Evolutionary conservation across 2,888 invertebrate genomes (phyloP).

Genomic region (Dicyrtoma fusca): DNA sequence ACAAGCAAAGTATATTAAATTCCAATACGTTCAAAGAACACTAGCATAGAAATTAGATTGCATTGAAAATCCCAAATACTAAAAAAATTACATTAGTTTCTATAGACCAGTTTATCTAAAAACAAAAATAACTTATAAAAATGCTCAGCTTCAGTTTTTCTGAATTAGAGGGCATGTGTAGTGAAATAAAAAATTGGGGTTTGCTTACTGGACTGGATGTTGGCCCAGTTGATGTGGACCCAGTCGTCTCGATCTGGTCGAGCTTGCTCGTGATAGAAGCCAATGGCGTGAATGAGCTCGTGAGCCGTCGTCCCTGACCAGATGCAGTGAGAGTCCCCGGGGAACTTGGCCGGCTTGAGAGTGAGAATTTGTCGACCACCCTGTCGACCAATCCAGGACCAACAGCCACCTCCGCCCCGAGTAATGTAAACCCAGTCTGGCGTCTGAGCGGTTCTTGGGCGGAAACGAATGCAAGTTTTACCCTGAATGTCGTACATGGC

Average conservation of each 20-base stretch:
- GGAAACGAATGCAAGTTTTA: constrained; percentile 62
- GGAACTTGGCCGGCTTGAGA: constrained; percentile 5
- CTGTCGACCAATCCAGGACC: constrained; percentile 62
- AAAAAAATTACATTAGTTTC: not conserved
- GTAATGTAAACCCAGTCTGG: constrained; percentile 45
- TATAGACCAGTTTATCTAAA: not conserved
- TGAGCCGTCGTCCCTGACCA: constrained; percentile 62
- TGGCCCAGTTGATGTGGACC: constrained; percentile 60
- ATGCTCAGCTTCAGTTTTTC: too few relatives aligned
- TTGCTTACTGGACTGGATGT: constrained; percentile 59
- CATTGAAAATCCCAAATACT: not conserved
- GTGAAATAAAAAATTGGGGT: too few relatives aligned
- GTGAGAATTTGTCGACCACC: constrained; percentile 59
- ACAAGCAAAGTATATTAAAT: too few relatives aligned
- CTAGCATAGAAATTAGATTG: too few relatives aligned
- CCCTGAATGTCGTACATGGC: constrained; percentile 23
- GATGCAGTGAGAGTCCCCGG: constrained; percentile 58
- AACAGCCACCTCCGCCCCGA: constrained; percentile 60
- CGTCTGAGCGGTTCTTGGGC: not conserved
- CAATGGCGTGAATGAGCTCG: constrained; percentile 62
- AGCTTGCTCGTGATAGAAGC: constrained; percentile 63
- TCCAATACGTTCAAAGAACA: too few relatives aligned
- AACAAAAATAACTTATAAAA: too few relatives aligned
- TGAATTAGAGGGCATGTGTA: not conserved
- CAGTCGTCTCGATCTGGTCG: constrained; percentile 61